phyloP scores from a whole-genome alignment of 1,140 invertebrate species.

The Drosophila mayri region DNA sequence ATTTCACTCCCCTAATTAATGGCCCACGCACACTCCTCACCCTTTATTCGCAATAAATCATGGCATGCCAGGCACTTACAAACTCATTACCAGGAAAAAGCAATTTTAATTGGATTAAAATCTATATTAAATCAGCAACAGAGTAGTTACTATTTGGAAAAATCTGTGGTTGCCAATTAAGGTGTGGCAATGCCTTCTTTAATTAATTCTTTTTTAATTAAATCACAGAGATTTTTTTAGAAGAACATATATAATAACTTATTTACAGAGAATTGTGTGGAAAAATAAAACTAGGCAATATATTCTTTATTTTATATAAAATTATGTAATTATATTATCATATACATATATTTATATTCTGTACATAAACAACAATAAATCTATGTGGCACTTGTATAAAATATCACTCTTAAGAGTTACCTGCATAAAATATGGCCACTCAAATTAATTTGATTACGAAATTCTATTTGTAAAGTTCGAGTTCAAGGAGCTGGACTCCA shows the following conservation, averaged over 20 bases:
- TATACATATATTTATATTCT: too few relatives aligned
- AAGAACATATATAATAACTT: too few relatives aligned
- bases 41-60: neutral
- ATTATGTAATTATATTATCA: too few relatives aligned
- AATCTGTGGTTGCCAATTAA: neutral
- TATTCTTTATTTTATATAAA: neutral
- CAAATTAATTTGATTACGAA: slow-evolving; percentile 18
- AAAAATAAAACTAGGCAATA: too few relatives aligned
- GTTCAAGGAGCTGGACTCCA: slow-evolving; percentile 8
- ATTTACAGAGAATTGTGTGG: too few relatives aligned
- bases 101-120: slow-evolving; percentile 6
- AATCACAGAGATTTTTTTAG: too few relatives aligned
- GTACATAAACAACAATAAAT: neutral
- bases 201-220: too few relatives aligned
- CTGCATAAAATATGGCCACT: slow-evolving; percentile 13
- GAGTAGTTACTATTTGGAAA: neutral
- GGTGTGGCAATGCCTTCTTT: neutral
- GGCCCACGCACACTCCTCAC: neutral
- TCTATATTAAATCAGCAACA: neutral
- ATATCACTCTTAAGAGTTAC: neutral
- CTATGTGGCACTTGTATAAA: neutral
- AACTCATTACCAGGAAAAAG: neutral
- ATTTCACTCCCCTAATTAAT: slow-evolving; percentile 18
- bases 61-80: neutral
- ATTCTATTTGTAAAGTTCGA: slow-evolving; percentile 28